Conservation (phyloP, 2,888 invertebrate species). For the Rhogogaster chlorosoma region DNA sequence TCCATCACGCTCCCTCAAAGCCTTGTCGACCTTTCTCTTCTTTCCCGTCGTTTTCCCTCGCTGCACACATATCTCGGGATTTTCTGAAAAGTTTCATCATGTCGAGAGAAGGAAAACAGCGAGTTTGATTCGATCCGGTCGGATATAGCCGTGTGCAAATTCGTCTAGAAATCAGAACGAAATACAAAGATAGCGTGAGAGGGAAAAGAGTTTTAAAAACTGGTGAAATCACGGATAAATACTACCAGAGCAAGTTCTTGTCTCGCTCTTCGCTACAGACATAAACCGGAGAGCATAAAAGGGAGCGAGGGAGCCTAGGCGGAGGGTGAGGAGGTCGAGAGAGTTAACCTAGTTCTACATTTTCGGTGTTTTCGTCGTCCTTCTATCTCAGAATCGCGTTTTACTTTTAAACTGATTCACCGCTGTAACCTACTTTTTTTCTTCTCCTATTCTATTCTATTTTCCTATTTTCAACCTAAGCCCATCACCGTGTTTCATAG, state of each 20-base stretch:
- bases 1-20: neutral
- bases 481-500: neutral
- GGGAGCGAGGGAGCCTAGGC: constrained; percentile 58
- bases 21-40: neutral
- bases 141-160: constrained; percentile 2
- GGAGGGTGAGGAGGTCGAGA: constrained; percentile 51
- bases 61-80: neutral
- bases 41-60: neutral
- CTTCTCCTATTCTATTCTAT: neutral
- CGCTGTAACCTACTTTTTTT: neutral
- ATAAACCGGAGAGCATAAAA: constrained; percentile 36
- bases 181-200: neutral
- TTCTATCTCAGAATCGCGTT: constrained; percentile 32
- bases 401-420: constrained; percentile 39
- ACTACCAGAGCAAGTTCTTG: neutral
- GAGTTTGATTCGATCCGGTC: constrained; percentile 19
- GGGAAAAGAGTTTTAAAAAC: constrained; percentile 1
- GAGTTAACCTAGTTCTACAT: constrained; percentile 73
- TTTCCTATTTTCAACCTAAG: neutral
- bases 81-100: constrained; percentile 22
- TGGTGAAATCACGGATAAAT: constrained; percentile 38
- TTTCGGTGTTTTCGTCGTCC: constrained; percentile 65
- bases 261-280: constrained; percentile 7
- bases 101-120: neutral
- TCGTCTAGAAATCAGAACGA: constrained; percentile 21